phyloP scores from a whole-genome alignment of 2,888 invertebrate genomes.

The Xestobium rufovillosum region DNA sequence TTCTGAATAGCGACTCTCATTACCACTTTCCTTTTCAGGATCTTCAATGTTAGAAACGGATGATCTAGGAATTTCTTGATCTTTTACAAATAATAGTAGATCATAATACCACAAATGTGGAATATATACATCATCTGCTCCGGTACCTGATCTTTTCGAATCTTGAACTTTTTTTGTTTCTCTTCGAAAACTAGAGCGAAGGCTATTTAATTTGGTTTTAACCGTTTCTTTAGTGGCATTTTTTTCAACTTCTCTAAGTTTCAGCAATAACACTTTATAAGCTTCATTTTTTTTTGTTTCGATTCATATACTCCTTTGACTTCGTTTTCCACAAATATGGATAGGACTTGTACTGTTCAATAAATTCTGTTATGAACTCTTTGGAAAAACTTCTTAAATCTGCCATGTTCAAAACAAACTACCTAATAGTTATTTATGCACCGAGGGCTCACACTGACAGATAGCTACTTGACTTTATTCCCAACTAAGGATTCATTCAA shows the following conservation, averaged over 20 bases:
- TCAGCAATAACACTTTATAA: slow-evolving; percentile 6
- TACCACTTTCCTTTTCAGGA: background rate
- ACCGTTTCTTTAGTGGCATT: slow-evolving; percentile 1
- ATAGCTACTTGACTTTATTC: too few relatives aligned
- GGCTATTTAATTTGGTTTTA: slow-evolving; percentile 4
- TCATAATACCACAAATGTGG: too few relatives aligned
- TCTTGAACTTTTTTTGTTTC: slow-evolving; percentile 3
- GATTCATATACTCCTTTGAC: too few relatives aligned
- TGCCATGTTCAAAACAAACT: too few relatives aligned
- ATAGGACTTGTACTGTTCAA: too few relatives aligned
- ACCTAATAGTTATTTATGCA: too few relatives aligned
- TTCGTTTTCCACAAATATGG: too few relatives aligned
- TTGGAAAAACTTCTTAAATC: too few relatives aligned
- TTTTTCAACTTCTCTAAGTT: background rate
- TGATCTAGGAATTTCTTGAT: slow-evolving; percentile 6
- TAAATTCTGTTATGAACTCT: too few relatives aligned
- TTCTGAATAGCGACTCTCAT: too few relatives aligned
- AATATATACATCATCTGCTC: slow-evolving; percentile 6
- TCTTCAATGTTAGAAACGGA: slow-evolving; percentile 2
- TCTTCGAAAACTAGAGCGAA: slow-evolving; percentile 2
- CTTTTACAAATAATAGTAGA: slow-evolving; percentile 4
- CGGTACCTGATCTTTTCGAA: slow-evolving; percentile 5
- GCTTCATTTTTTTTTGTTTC: slow-evolving; percentile 5
- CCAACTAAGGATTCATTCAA: too few relatives aligned
- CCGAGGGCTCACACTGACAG: too few relatives aligned